Conservation (phyloP, 1,140 invertebrate species). For the Heterodera carotae region DNA sequence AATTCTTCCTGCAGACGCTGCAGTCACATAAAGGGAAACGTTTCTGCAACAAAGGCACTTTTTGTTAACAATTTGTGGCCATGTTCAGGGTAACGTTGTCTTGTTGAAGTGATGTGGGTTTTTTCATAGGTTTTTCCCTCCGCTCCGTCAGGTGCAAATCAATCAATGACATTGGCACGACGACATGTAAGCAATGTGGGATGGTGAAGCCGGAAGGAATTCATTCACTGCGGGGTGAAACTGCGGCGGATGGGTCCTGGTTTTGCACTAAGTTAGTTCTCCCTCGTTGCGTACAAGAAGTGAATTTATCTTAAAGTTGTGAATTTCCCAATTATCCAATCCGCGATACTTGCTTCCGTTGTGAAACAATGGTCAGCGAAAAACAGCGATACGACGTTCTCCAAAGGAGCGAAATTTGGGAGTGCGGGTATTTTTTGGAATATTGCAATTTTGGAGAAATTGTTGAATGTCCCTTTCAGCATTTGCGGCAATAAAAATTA, state of each 20-base stretch:
- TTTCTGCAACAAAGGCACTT: too few relatives aligned
- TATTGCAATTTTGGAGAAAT: not conserved
- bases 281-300: not conserved
- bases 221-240: not conserved
- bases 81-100: not conserved
- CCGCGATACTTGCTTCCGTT: not conserved
- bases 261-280: not conserved
- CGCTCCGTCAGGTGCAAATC: not conserved
- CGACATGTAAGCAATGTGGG: not conserved
- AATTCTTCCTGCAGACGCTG: not conserved
- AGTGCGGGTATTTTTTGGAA: not conserved
- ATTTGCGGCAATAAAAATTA: not conserved
- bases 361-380: not conserved
- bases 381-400: not conserved
- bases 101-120: too few relatives aligned
- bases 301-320: not conserved
- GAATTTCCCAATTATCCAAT: not conserved
- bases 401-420: not conserved
- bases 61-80: not conserved
- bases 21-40: not conserved
- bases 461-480: not conserved
- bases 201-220: not conserved
- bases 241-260: not conserved
- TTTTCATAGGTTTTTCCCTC: not conserved
- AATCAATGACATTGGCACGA: not conserved